Percentiles rank a stretch among this genome's conserved stretches.
phyloP scores from a whole-genome alignment of 2,797 vertebrate genomes.

The Amblyraja radiata region DNA sequence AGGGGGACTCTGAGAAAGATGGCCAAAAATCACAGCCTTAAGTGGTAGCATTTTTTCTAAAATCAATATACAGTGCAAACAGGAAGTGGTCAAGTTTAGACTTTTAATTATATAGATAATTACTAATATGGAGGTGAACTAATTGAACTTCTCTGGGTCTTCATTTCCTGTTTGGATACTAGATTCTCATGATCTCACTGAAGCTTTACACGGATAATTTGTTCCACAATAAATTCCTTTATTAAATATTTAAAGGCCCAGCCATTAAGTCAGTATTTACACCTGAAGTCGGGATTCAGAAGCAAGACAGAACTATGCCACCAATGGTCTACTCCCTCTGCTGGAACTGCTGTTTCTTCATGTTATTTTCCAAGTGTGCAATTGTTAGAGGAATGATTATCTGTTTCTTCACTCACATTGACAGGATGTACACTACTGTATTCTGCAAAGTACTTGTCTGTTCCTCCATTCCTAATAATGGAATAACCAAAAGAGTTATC shows the following conservation, averaged over 20 bases:
- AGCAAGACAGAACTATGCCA: background rate
- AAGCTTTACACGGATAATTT: background rate
- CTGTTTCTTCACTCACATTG: background rate
- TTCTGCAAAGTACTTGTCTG: background rate
- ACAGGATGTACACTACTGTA: background rate
- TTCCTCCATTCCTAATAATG: background rate
- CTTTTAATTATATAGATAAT: no score
- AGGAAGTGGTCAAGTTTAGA: no score
- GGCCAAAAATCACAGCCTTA: no score
- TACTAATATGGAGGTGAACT: no score
- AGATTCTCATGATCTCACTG: background rate
- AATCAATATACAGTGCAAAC: no score
- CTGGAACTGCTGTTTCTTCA: background rate
- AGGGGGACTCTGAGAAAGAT: no score
- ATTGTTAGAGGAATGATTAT: background rate
- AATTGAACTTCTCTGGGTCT: no score
- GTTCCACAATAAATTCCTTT: background rate
- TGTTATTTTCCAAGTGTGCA: background rate
- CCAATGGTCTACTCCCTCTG: no score
- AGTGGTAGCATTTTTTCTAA: no score
- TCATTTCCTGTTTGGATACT: background rate
- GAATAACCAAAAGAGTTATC: background rate
- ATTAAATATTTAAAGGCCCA: background rate
- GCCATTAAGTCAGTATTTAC: background rate
- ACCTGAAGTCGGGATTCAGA: background rate